These are phyloP conservation scores for Melipona quadrifasciata DNA, from an alignment of 1,140 invertebrate genomes.

Conservation along the genomic window DNA sequence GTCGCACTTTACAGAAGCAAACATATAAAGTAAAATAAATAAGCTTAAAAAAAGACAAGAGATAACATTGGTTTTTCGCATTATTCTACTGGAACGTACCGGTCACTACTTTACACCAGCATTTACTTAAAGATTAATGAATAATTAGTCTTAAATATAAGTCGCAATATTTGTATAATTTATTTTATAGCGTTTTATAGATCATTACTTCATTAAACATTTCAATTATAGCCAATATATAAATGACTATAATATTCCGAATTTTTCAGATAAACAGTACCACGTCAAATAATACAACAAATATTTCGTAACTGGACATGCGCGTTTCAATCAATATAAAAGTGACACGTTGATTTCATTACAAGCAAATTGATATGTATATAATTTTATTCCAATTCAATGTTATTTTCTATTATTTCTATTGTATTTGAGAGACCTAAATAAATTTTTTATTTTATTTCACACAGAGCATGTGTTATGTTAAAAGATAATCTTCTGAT, in stretches of 20 bases:
- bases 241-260: neutral
- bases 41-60: slow-evolving; percentile 45
- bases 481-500: neutral
- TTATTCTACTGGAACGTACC: slow-evolving; percentile 52
- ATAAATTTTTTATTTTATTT: neutral
- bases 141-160: neutral
- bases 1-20: slow-evolving; percentile 39
- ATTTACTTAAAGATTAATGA: slow-evolving; percentile 14
- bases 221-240: slow-evolving; percentile 7
- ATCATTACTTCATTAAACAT: slow-evolving; percentile 27
- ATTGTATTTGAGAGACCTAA: neutral
- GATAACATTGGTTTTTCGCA: slow-evolving; percentile 44
- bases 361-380: neutral
- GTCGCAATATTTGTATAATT: neutral
- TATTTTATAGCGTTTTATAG: neutral
- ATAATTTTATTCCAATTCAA: neutral
- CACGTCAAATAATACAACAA: slow-evolving; percentile 44
- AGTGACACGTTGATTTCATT: neutral
- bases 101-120: neutral
- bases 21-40: slow-evolving; percentile 46
- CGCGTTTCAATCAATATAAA: slow-evolving; percentile 25
- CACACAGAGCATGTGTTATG: neutral
- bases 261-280: neutral
- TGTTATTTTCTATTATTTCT: neutral
- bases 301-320: slow-evolving; percentile 13